Conservation (phyloP, 2,113 vertebrate species). For the Orthonyx spaldingii region DNA sequence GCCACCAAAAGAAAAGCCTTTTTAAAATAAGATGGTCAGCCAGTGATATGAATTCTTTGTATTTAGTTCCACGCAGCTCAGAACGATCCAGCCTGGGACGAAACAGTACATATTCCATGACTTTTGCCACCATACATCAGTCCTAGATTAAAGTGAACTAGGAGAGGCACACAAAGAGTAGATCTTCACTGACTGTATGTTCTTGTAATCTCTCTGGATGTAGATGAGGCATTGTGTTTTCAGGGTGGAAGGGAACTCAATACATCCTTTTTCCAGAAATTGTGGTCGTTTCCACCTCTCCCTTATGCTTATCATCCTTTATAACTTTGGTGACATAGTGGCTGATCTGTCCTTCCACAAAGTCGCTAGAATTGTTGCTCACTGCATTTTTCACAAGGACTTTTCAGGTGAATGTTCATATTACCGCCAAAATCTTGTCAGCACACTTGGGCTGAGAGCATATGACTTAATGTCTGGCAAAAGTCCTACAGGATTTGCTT, state of each 20-base stretch:
- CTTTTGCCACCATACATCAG: neutral
- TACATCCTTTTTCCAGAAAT: neutral
- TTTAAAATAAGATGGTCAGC: neutral
- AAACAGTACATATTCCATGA: rapidly evolving
- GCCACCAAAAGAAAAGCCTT: neutral
- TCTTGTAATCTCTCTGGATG: neutral
- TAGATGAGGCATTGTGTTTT: neutral
- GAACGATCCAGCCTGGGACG: neutral
- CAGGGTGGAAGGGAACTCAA: neutral
- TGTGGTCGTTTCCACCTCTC: rapidly evolving
- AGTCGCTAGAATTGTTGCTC: neutral
- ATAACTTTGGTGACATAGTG: neutral
- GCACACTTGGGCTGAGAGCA: neutral
- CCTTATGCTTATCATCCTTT: neutral
- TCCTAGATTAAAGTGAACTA: neutral
- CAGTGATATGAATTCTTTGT: neutral
- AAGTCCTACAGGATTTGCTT: neutral
- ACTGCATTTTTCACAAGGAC: conserved; percentile 1
- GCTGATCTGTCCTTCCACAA: neutral
- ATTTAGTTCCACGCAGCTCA: neutral
- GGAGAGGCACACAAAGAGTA: neutral
- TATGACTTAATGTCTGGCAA: neutral
- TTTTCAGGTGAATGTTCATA: neutral
- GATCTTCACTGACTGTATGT: neutral
- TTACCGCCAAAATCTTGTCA: neutral